phyloP scores from a whole-genome alignment of 2,113 vertebrate species.

The Gambusia holbrooki region DNA sequence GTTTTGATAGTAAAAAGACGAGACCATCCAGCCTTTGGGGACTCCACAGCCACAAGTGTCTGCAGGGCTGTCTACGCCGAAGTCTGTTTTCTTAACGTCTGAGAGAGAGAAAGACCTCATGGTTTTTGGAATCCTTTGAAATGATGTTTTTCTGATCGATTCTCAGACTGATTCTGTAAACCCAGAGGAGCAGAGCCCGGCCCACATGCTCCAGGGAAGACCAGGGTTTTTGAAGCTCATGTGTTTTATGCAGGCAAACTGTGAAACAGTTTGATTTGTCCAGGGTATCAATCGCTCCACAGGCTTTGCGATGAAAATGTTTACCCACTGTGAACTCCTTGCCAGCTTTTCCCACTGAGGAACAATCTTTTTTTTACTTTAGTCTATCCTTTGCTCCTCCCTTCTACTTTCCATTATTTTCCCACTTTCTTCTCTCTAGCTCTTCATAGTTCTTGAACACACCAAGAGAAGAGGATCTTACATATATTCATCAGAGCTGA shows the following conservation, averaged over 20 bases:
- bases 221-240: slow-evolving; percentile 59
- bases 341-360: slow-evolving; percentile 65
- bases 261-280: slow-evolving; percentile 68
- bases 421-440: slow-evolving; percentile 5
- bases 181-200: slow-evolving; percentile 62
- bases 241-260: slow-evolving; percentile 64
- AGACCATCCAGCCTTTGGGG: slow-evolving; percentile 61
- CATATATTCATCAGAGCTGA: slow-evolving; percentile 50
- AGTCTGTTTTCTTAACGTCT: slow-evolving; percentile 64
- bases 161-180: slow-evolving; percentile 56
- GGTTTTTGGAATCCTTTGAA: slow-evolving; percentile 69
- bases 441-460: slow-evolving; percentile 18
- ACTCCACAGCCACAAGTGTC: slow-evolving; percentile 65
- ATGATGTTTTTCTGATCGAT: slow-evolving; percentile 73
- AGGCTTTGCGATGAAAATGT: slow-evolving; percentile 66
- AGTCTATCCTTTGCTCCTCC: slow-evolving; percentile 19
- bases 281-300: slow-evolving; percentile 66
- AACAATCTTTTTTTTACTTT: slow-evolving; percentile 35
- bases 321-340: slow-evolving; percentile 65
- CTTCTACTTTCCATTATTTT: slow-evolving; percentile 10
- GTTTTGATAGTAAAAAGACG: slow-evolving; percentile 40
- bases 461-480: slow-evolving; percentile 31
- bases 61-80: slow-evolving; percentile 66
- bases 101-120: slow-evolving; percentile 59
- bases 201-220: slow-evolving; percentile 66